These are phyloP conservation scores for Malurus leucopterus DNA, from an alignment of 2,797 vertebrate genomes.

Conservation along the genomic window DNA sequence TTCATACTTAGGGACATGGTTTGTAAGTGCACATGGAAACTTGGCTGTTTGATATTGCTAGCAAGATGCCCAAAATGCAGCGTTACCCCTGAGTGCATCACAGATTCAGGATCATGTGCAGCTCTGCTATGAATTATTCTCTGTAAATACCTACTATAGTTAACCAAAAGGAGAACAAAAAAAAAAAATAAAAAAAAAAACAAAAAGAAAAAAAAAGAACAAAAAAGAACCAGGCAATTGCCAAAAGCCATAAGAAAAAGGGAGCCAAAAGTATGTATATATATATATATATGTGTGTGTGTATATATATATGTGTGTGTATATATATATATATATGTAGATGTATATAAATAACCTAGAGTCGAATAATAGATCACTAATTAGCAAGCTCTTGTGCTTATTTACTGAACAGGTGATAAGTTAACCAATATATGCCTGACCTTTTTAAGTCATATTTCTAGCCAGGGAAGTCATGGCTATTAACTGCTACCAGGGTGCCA, in stretches of 20 bases:
- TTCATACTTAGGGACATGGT: neutral
- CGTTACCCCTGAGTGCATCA: neutral
- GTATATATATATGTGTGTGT: too few relatives aligned
- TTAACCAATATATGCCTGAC: neutral
- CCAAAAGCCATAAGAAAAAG: neutral
- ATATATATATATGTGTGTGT: neutral
- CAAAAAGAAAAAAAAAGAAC: neutral
- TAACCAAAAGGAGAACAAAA: slow-evolving; percentile 5
- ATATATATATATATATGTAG: too few relatives aligned
- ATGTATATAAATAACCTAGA: neutral
- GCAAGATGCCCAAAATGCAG: neutral
- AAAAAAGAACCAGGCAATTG: neutral
- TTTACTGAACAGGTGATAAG: neutral
- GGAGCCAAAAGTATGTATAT: neutral
- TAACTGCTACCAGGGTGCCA: slow-evolving; percentile 39
- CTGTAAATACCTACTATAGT: slow-evolving; percentile 23
- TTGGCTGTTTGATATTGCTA: neutral
- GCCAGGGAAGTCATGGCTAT: slow-evolving; percentile 31
- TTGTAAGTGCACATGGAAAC: neutral
- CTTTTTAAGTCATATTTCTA: slow-evolving; percentile 28
- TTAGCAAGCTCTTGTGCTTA: slow-evolving; percentile 7
- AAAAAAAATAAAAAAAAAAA: neutral
- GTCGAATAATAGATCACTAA: neutral
- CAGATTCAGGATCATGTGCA: neutral
- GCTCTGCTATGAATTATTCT: slow-evolving; percentile 31